These are phyloP conservation scores for Hydra vulgaris DNA, from an alignment of 30 jellyfish, hydroid and myxozoan genomes.

Conservation along the genomic window DNA sequence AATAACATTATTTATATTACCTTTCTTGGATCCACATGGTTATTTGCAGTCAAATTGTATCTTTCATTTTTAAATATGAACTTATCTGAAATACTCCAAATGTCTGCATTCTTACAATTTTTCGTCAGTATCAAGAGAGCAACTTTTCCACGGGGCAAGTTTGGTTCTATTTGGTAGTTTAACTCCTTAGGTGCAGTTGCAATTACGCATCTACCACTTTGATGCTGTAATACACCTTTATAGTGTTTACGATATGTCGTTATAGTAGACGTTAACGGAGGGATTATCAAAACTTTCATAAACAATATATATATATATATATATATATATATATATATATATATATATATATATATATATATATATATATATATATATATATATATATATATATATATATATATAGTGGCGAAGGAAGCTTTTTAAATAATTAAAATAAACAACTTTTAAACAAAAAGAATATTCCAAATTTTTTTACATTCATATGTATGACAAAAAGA, in stretches of 20 bases:
- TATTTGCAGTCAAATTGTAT: not conserved
- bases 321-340: no score
- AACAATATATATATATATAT: no score
- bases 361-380: no score
- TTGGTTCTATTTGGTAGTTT: not conserved
- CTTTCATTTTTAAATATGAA: not conserved
- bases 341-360: no score
- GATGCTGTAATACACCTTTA: not conserved
- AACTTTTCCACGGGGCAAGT: not conserved
- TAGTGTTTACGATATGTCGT: not conserved
- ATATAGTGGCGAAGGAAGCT: no score
- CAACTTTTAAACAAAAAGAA: no score
- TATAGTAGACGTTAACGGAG: not conserved
- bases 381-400: no score
- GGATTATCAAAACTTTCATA: not conserved
- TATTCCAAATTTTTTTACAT: no score
- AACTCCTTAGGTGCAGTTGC: not conserved
- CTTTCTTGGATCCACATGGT: not conserved
- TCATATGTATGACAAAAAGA: no score
- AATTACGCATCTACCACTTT: not conserved
- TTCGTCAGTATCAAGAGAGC: not conserved
- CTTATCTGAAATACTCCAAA: not conserved
- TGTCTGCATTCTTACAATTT: not conserved
- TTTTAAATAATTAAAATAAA: no score
- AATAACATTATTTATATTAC: not conserved